Conservation (phyloP, 2,888 invertebrate genomes). For the Mesorhabditis spiculigera region DNA sequence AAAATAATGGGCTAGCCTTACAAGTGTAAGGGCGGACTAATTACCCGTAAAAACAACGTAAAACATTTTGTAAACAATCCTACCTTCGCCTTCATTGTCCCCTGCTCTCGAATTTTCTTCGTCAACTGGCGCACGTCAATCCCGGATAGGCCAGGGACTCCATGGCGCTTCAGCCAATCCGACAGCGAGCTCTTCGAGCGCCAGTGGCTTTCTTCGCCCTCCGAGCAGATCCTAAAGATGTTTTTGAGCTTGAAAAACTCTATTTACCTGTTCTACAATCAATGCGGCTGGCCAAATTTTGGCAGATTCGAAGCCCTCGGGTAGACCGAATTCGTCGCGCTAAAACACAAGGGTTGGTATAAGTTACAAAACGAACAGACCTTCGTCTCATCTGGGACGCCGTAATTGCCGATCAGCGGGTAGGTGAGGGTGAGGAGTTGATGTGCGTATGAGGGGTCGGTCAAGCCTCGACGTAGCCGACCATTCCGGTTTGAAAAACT, state of each 20-base stretch:
- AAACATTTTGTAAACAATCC: neutral
- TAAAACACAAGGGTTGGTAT: neutral
- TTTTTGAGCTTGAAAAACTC: neutral
- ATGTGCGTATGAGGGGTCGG: constrained; percentile 92
- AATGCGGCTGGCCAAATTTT: constrained; percentile 84
- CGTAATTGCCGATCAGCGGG: constrained; percentile 91
- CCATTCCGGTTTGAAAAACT: constrained; percentile 94
- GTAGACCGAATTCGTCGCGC: constrained; percentile 32
- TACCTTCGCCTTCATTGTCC: constrained; percentile 75
- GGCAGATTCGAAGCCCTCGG: constrained; percentile 65
- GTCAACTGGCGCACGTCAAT: constrained; percentile 91
- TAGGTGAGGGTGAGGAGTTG: constrained; percentile 94
- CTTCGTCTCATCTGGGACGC: constrained; percentile 70
- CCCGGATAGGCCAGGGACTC: constrained; percentile 65
- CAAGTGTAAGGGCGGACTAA: no score
- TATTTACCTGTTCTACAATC: constrained; percentile 71
- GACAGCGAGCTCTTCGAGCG: constrained; percentile 59
- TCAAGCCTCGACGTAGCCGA: constrained; percentile 95
- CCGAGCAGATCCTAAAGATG: constrained; percentile 41
- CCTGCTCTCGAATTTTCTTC: constrained; percentile 81
- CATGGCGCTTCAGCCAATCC: constrained; percentile 59
- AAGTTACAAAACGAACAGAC: constrained; percentile 1
- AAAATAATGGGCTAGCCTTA: no score
- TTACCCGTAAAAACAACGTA: no score
- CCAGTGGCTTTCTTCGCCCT: constrained; percentile 59